Base-by-base conservation (phyloP, 2,888 invertebrate genomes). In the Biston stratarius region DNA sequence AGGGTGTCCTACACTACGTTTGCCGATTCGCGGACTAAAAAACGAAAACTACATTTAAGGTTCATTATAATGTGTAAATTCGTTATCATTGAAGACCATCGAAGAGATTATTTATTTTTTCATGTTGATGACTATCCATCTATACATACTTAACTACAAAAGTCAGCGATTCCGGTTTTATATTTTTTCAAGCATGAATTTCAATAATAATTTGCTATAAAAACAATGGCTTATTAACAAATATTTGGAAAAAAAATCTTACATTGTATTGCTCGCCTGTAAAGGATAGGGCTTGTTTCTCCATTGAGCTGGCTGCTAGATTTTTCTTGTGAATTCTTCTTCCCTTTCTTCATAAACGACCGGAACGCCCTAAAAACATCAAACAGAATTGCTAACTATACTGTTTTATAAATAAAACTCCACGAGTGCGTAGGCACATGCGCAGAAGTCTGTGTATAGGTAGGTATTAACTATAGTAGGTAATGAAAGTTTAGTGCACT, bases 301-400 rank as follows among this genome's bases (percentile, higher is more conserved):
- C 90, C 92, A 77, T 92, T 91, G 12, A 79, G 70, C 65, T 86
- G 84, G 58, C 74, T 81, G 66, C 82, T 85, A 57, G 77, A 77
- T 45, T 84, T 81, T 45, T 85, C 82, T 59, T 81, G 71, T 45
- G 77, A 66, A 5, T 78, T 67, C 15, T 89, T 92, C 79, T 93
- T 92, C 15, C 92, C 93, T 78, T 94, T 94, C 76, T 86, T 92
- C 90, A 94, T 92, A 74, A 94, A 94, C 45, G 94, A 94, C 65
- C 92, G 83, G 57, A 94, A 83, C 34, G 92, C 90, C 94, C 94
- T 94, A 90, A 51, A 92, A 91, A 61, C 0, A 65, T n/a, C 67
- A 62, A 24, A 11, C 0, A 6, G 6, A 40, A 14, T 36, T n/a
- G 24, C 24, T 24, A 24, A 24, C 24, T 24, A 24, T 24, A 24